Percentiles rank a stretch among this genome's conserved stretches.
Conservation (phyloP, 2,797 vertebrate species). For the Mormyrops boulengeri region DNA sequence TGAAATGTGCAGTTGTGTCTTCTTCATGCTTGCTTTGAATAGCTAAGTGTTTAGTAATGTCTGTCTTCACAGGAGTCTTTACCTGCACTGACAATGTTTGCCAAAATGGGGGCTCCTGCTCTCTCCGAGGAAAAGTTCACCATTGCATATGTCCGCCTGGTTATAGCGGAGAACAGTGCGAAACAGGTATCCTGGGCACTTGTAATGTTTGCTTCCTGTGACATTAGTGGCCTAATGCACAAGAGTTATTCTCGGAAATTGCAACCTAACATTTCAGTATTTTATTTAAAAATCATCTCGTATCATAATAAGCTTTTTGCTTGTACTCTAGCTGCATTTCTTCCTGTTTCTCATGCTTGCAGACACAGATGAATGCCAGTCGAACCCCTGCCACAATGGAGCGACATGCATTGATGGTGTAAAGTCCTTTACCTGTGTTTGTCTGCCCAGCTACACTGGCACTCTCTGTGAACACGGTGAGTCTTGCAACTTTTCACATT, state of each 20-base stretch:
- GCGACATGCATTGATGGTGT: conserved; percentile 80
- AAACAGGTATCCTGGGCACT: conserved; percentile 63
- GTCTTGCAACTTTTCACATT: background rate
- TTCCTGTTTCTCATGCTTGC: conserved; percentile 12
- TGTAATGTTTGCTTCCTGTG: background rate
- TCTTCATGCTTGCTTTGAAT: background rate
- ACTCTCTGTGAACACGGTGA: conserved; percentile 80
- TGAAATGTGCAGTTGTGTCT: too few species aligned
- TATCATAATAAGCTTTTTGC: background rate
- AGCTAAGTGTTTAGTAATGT: background rate
- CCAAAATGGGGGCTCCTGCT: conserved; percentile 79
- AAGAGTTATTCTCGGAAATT: background rate
- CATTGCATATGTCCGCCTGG: conserved; percentile 78
- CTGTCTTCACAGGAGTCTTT: conserved; percentile 22
- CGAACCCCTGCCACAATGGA: conserved; percentile 86
- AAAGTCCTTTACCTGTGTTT: conserved; percentile 77
- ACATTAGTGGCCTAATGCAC: too few species aligned
- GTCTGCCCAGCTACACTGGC: conserved; percentile 86
- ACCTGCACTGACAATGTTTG: conserved; percentile 49
- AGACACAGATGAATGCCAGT: conserved; percentile 90
- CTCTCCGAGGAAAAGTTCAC: conserved; percentile 53
- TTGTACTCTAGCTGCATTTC: background rate
- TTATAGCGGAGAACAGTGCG: conserved; percentile 73
- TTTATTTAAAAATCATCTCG: background rate
- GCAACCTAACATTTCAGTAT: background rate